phyloP scores from a whole-genome alignment of 2,113 vertebrate genomes.

The Physeter macrocephalus region DNA sequence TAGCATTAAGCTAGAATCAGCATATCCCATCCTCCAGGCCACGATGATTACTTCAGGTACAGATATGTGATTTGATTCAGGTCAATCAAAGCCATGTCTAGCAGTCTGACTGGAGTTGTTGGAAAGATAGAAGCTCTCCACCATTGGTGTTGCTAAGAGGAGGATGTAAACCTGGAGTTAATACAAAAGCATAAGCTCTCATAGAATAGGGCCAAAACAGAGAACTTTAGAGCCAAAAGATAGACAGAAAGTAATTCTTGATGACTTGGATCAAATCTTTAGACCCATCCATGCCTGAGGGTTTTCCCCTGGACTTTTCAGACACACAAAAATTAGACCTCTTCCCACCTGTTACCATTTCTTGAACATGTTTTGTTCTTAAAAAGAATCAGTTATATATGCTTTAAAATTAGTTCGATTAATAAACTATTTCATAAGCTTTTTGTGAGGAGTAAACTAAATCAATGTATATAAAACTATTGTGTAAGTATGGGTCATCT shows the following conservation, averaged over 20 bases:
- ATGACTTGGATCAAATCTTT: neutral
- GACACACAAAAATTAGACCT: neutral
- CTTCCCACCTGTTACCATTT: neutral
- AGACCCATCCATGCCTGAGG: neutral
- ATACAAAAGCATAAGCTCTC: neutral
- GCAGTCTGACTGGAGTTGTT: neutral
- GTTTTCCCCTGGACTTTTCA: neutral
- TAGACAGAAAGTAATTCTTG: neutral
- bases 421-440: neutral
- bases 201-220: neutral
- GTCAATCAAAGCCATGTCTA: neutral
- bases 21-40: neutral
- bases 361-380: neutral
- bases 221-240: neutral
- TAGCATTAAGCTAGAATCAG: neutral
- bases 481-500: neutral
- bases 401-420: neutral
- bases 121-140: neutral
- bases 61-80: neutral
- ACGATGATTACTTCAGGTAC: neutral
- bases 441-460: conserved; percentile 7
- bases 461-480: neutral
- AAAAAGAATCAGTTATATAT: neutral
- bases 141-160: neutral
- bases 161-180: neutral